phyloP scores from a whole-genome alignment of 1,140 invertebrate species.

The Acromyrmex heyeri region DNA sequence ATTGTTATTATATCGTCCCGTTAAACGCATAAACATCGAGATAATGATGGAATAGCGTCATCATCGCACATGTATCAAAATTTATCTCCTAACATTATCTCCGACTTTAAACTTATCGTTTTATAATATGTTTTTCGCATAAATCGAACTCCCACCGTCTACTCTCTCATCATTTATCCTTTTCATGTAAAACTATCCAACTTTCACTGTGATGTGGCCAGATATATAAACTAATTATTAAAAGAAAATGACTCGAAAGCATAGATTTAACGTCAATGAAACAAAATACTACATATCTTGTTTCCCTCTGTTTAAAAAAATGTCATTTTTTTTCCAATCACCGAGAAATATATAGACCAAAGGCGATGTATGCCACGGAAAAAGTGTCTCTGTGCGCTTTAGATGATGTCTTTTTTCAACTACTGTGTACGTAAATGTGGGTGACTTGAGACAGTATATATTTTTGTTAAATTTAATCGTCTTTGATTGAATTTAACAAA shows the following conservation, averaged over 20 bases:
- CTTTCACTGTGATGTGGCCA: neutral
- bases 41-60: neutral
- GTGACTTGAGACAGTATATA: too few relatives aligned
- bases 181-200: slow-evolving; percentile 1
- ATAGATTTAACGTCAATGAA: neutral
- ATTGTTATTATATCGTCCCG: slow-evolving; percentile 40
- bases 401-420: slow-evolving; percentile 46
- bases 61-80: neutral
- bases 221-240: slow-evolving; percentile 32
- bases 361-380: neutral
- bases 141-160: neutral
- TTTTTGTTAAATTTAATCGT: too few relatives aligned
- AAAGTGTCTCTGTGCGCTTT: slow-evolving; percentile 40
- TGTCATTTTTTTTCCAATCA: slow-evolving; percentile 7
- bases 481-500: too few relatives aligned
- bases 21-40: neutral
- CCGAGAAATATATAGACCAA: neutral
- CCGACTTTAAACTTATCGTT: neutral
- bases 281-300: neutral
- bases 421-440: neutral
- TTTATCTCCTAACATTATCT: neutral
- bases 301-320: neutral
- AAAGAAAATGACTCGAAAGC: neutral
- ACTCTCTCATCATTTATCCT: neutral
- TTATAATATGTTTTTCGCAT: neutral